Percentiles rank a stretch among this genome's conserved stretches.
Conservation (phyloP, 1,140 invertebrate genomes). For the Heliconius himera region DNA sequence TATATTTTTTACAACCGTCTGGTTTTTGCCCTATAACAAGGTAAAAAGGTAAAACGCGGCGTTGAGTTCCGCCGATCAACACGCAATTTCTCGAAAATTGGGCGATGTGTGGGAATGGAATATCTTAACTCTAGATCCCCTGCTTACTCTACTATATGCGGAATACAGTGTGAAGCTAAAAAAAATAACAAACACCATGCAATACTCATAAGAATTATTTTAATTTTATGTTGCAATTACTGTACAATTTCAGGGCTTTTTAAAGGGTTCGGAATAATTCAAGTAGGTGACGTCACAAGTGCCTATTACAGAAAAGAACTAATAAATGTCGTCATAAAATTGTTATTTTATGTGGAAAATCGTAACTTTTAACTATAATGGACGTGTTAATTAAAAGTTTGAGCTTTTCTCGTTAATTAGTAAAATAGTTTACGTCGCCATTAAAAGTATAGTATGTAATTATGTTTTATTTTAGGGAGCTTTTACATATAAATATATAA, state of each 20-base stretch:
- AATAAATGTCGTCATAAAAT: not conserved
- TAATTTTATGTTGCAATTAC: not conserved
- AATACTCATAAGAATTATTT: not conserved
- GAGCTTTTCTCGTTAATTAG: not conserved
- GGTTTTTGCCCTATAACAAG: not conserved
- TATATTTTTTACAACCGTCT: too few relatives aligned
- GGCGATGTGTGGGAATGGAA: not conserved
- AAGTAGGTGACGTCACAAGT: not conserved
- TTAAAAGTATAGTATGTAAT: not conserved
- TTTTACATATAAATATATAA: not conserved
- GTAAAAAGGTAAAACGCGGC: not conserved
- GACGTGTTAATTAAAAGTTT: not conserved
- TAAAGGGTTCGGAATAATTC: not conserved
- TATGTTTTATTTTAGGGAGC: not conserved
- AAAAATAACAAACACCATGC: not conserved
- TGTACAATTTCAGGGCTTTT: not conserved
- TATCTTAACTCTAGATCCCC: not conserved
- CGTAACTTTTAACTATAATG: not conserved
- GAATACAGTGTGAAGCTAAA: not conserved
- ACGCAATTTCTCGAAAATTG: too few relatives aligned
- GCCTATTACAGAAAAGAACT: not conserved
- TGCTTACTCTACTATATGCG: not conserved
- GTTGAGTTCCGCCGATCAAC: not conserved
- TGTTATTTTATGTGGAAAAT: not conserved
- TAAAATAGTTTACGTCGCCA: not conserved